Conservation (phyloP, 2,113 vertebrate genomes). For the Rhinogobius similis region DNA sequence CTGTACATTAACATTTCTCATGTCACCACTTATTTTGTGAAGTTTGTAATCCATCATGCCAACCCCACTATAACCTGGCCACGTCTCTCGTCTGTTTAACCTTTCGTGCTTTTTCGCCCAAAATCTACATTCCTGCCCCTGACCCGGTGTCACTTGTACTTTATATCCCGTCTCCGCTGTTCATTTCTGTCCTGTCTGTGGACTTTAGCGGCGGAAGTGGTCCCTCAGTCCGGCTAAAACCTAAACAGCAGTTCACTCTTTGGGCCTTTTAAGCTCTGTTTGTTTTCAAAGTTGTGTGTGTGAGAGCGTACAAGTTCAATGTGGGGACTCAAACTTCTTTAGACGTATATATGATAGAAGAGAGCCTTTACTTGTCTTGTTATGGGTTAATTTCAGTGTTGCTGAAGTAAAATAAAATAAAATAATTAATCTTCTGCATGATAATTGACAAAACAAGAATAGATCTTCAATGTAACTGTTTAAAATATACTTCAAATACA, state of each 20-base stretch:
- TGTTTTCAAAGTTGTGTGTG: slow-evolving; percentile 76
- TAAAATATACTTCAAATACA: not conserved
- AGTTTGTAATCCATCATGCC: not conserved
- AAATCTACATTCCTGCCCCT: slow-evolving; percentile 1
- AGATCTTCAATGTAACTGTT: not conserved
- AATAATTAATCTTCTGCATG: no score
- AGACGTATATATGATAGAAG: not conserved
- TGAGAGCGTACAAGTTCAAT: not conserved
- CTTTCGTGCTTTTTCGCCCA: not conserved
- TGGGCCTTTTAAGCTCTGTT: slow-evolving; percentile 67
- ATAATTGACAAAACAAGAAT: no score
- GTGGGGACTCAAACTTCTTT: not conserved
- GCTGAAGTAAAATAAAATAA: not conserved
- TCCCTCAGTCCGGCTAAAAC: slow-evolving; percentile 59
- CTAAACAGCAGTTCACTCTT: slow-evolving; percentile 68
- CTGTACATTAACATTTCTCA: slow-evolving; percentile 4
- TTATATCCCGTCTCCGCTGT: slow-evolving; percentile 9
- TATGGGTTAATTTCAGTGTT: no score
- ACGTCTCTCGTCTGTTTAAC: slow-evolving; percentile 30
- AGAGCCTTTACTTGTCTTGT: not conserved
- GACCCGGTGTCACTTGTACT: slow-evolving; percentile 14
- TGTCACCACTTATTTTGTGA: not conserved
- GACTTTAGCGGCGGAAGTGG: slow-evolving; percentile 61
- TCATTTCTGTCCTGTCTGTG: slow-evolving; percentile 17
- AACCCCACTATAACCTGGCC: not conserved